Evolutionary conservation across 2,113 vertebrate species (phyloP).

Genomic region (Chloebia gouldiae): DNA sequence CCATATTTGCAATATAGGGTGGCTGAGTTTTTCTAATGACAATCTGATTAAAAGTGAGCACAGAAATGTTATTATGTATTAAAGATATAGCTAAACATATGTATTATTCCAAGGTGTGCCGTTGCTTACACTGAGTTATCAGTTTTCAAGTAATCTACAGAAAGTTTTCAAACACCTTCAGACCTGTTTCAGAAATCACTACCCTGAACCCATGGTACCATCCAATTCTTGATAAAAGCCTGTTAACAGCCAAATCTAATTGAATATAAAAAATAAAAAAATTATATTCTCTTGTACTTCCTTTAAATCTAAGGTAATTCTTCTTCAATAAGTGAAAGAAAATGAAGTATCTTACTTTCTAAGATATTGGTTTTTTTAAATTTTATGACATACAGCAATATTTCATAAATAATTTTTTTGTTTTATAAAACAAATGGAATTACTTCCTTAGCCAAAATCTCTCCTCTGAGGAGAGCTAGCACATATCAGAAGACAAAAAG

Average conservation of each 20-base stretch:
- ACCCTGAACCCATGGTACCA: not conserved
- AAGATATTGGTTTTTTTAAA: not conserved
- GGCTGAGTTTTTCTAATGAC: not conserved
- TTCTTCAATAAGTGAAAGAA: not conserved
- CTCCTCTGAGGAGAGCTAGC: not conserved
- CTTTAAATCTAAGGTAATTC: not conserved
- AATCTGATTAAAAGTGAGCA: not conserved
- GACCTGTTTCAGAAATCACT: slow-evolving; percentile 22
- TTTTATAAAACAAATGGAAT: not conserved
- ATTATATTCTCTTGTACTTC: not conserved
- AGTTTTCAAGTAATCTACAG: slow-evolving; percentile 8
- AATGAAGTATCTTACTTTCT: not conserved
- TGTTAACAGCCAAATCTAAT: not conserved
- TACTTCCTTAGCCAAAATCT: not conserved
- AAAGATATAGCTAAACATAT: not conserved
- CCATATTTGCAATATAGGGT: not conserved
- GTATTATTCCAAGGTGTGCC: not conserved
- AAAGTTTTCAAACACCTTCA: slow-evolving; percentile 46
- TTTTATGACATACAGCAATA: not conserved
- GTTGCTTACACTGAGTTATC: slow-evolving; percentile 19
- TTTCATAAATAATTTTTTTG: not conserved
- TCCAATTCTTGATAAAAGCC: not conserved
- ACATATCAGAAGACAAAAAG: not conserved
- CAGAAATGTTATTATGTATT: not conserved
- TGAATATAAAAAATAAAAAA: not conserved